Evolutionary conservation across 2,888 invertebrate genomes (phyloP).

Genomic region (Eilema sororculum): DNA sequence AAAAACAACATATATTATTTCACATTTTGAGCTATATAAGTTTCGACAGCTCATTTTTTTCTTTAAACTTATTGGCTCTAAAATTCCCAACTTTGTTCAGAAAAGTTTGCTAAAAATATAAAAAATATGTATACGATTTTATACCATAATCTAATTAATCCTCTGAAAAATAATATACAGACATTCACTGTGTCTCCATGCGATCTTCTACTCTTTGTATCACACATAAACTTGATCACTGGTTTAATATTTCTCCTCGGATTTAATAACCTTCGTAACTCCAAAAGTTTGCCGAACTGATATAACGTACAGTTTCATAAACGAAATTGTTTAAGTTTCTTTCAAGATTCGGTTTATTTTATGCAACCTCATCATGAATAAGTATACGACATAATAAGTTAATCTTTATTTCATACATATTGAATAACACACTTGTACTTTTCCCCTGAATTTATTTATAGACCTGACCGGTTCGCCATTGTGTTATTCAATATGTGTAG

Average conservation of each 20-base stretch:
- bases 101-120: not conserved
- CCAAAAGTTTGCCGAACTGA: conserved; percentile 5
- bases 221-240: conserved; percentile 6
- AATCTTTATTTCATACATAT: too few species aligned
- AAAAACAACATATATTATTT: too few species aligned
- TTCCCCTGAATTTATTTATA: too few species aligned
- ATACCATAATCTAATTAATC: too few species aligned
- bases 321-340: conserved; percentile 3
- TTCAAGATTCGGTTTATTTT: conserved; percentile 1
- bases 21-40: too few species aligned
- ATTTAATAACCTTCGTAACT: conserved; percentile 7
- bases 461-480: too few species aligned
- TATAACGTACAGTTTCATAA: conserved; percentile 9
- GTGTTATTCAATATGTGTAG: too few species aligned
- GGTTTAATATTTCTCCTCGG: conserved; percentile 4
- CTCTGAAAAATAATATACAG: not conserved
- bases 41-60: too few species aligned
- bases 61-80: too few species aligned
- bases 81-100: too few species aligned
- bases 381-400: conserved; percentile 1
- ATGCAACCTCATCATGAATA: conserved; percentile 3
- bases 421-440: too few species aligned
- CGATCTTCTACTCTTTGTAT: not conserved
- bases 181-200: not conserved
- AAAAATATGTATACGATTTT: too few species aligned